Conservation (phyloP, 2,113 vertebrate species). For the Bujurquina vittata region DNA sequence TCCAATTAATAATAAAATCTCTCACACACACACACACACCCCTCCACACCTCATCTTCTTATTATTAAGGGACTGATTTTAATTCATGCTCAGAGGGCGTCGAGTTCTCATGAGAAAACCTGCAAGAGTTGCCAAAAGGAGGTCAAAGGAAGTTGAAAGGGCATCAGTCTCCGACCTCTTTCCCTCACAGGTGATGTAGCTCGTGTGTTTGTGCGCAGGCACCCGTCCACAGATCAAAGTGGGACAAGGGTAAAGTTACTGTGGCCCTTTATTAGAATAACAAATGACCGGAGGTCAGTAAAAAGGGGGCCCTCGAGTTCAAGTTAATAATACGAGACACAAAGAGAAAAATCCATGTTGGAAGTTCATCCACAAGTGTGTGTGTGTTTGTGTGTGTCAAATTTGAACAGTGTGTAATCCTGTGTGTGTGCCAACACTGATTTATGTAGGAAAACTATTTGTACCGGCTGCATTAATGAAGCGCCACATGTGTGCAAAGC, state of each 20-base stretch:
- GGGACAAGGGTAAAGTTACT: slow-evolving; percentile 15
- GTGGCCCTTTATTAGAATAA: slow-evolving; percentile 53
- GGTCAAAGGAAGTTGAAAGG: slow-evolving; percentile 65
- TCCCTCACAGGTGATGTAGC: slow-evolving; percentile 58
- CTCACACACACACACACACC: background rate
- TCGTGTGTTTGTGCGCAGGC: slow-evolving; percentile 24
- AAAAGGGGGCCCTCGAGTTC: background rate
- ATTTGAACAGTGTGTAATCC: background rate
- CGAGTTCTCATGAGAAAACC: slow-evolving; percentile 28
- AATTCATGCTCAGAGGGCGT: slow-evolving; percentile 35
- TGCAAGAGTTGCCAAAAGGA: slow-evolving; percentile 38
- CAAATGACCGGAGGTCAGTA: slow-evolving; percentile 14
- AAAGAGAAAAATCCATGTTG: background rate
- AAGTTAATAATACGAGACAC: slow-evolving; percentile 32
- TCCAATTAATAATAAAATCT: slow-evolving; percentile 66
- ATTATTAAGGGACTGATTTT: slow-evolving; percentile 20
- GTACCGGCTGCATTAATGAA: background rate
- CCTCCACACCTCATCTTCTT: slow-evolving; percentile 12
- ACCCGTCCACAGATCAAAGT: slow-evolving; percentile 28
- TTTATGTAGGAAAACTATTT: background rate
- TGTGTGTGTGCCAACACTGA: background rate
- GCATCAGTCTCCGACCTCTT: slow-evolving; percentile 46
- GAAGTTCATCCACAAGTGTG: background rate
- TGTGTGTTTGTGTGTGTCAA: background rate
- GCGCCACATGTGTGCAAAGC: fast-evolving